A percentile compares a stretch with the other conserved stretches of the same genome.
phyloP scores from a whole-genome alignment of 2,797 vertebrate genomes.

The Oophaga sylvatica region DNA sequence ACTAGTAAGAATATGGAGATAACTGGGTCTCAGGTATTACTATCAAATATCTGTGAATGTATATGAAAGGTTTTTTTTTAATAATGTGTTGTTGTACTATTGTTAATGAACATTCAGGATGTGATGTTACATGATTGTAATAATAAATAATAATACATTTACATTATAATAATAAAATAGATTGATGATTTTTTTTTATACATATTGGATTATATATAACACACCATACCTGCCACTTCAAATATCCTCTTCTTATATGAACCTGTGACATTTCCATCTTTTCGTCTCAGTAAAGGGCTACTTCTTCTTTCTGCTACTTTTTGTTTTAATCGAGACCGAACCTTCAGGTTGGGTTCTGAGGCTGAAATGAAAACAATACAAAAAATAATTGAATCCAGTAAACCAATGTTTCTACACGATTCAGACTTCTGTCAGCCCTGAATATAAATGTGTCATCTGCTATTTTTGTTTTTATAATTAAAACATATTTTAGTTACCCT shows the following conservation, averaged over 20 bases:
- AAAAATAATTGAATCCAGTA: neutral
- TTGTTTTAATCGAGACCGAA: conserved; percentile 84
- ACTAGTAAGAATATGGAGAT: too few species aligned
- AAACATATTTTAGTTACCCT: neutral
- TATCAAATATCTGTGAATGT: neutral
- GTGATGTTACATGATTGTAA: neutral
- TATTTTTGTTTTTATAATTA: neutral
- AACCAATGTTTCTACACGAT: neutral
- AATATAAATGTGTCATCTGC: neutral
- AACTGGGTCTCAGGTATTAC: too few species aligned
- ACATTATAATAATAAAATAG: neutral
- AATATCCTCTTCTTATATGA: conserved; percentile 83
- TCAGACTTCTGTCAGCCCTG: neutral
- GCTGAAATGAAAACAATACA: conserved; percentile 73
- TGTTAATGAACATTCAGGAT: neutral
- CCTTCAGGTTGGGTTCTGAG: conserved; percentile 84
- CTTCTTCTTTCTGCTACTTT: conserved; percentile 84
- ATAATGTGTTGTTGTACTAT: neutral
- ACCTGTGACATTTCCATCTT: conserved; percentile 77
- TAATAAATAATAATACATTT: too few species aligned
- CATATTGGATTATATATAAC: conserved; percentile 59
- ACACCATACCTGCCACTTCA: conserved; percentile 79
- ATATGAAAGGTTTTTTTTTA: neutral
- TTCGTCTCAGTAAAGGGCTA: conserved; percentile 82
- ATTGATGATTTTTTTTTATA: neutral